Evolutionary conservation across 2,797 vertebrate genomes (phyloP), one percentile per base, ranked within the genome.

Genomic region (Anisognathus igniventris): DNA sequence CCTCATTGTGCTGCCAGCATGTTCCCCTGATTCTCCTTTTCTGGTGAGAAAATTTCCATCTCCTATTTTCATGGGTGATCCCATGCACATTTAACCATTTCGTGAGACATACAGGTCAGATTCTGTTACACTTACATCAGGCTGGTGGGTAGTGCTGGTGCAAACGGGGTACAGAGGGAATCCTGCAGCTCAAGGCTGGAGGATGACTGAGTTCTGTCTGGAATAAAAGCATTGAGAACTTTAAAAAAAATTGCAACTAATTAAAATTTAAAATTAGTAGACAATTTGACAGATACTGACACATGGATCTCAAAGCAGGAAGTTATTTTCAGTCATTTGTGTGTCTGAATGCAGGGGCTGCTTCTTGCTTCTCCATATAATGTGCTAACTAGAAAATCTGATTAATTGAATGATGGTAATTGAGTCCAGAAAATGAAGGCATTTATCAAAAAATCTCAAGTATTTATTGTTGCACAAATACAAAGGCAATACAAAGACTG

Each of bases 221-320:
- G 22, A 78, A 44, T 35, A 8, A 90, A 81, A 84, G 19, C 54
- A 56, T 10, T n/a, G 33, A 48, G 28, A 77, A 42, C 21, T 61
- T 77, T 14, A 40, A 57, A 90, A 92, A 93, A 95, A 85, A 65
- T 10, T 40, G 11, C 19, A 70, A 24, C 56, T 86, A 81, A 93
- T 92, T 90, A 95, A 90, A 93, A 94, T 92, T 92, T 76, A 17
- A 88, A 83, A 84, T 78, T 72, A 86, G n/a, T 67, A 92, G 84
- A 89, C 81, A 90, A 19, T 86, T 82, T 94, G 71, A 95, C 68
- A 86, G 91, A 81, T 91, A 76, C 84, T 87, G 81, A 79, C 84
- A 94, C 42, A 37, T 67, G 78, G 31, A 87, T 93, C 81, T 93
- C 72, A 93, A 94, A 88, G n/a, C n/a, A 80, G 45, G 60, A 89